These are phyloP conservation scores for Leptodactylus fallax DNA, from an alignment of 2,797 vertebrate genomes.

Conservation along the genomic window DNA sequence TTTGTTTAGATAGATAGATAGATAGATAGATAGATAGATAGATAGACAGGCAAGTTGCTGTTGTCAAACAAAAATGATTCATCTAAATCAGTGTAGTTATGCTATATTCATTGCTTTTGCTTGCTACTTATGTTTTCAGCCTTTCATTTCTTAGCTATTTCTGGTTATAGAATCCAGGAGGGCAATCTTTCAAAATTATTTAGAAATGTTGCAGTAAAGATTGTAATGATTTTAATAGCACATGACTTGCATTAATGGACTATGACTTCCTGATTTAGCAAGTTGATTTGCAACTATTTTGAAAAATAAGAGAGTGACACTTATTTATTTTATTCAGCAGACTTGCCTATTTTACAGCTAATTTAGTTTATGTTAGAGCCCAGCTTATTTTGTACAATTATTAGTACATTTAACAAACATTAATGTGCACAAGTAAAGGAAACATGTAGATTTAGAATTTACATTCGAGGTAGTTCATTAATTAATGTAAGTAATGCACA, in stretches of 20 bases:
- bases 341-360: slow-evolving; percentile 45
- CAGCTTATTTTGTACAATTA: slow-evolving; percentile 50
- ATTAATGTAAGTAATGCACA: not conserved
- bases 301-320: slow-evolving; percentile 56
- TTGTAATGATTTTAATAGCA: slow-evolving; percentile 56
- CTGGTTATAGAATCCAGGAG: slow-evolving; percentile 30
- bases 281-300: slow-evolving; percentile 55
- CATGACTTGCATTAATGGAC: slow-evolving; percentile 52
- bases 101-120: slow-evolving; percentile 5
- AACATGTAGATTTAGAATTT: slow-evolving; percentile 19
- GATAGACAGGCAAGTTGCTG: not conserved
- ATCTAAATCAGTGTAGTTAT: not conserved
- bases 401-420: slow-evolving; percentile 48
- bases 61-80: not conserved
- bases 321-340: slow-evolving; percentile 49
- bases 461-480: slow-evolving; percentile 10
- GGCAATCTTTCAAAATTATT: slow-evolving; percentile 35
- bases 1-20: no score
- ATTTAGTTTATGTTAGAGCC: slow-evolving; percentile 22
- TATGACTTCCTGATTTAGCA: slow-evolving; percentile 43
- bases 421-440: slow-evolving; percentile 40
- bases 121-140: slow-evolving; percentile 20
- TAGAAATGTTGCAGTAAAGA: slow-evolving; percentile 24
- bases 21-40: no score
- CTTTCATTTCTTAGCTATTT: slow-evolving; percentile 30